phyloP scores from a whole-genome alignment of 2,797 vertebrate genomes.

The Parambassis ranga region DNA sequence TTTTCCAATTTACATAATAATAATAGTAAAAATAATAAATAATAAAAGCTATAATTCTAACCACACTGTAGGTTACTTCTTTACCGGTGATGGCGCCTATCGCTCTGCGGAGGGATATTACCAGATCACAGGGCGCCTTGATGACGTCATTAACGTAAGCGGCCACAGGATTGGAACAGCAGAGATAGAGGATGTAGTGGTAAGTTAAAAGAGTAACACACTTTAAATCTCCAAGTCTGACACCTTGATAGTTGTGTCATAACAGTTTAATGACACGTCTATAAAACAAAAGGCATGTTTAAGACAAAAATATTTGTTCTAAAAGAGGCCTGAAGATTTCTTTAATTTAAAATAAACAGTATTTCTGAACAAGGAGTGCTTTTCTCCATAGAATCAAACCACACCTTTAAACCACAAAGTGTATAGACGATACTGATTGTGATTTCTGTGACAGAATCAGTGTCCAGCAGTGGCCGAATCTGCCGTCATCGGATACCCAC shows the following conservation, averaged over 20 bases:
- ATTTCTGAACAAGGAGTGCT: too few relatives aligned
- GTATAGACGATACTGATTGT: not conserved
- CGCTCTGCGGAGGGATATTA: constrained; percentile 89
- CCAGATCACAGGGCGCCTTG: constrained; percentile 93
- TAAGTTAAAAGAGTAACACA: constrained; percentile 57
- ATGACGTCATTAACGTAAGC: constrained; percentile 95
- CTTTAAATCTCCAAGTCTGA: too few relatives aligned
- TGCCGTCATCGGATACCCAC: constrained; percentile 90
- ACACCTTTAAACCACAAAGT: not conserved
- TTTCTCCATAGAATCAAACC: too few relatives aligned
- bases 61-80: constrained; percentile 86
- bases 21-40: too few relatives aligned
- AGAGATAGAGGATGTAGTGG: constrained; percentile 92
- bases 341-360: too few relatives aligned
- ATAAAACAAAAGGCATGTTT: too few relatives aligned
- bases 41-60: too few relatives aligned
- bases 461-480: constrained; percentile 90
- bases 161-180: constrained; percentile 95
- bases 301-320: too few relatives aligned
- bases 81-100: constrained; percentile 91
- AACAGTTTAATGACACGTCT: too few relatives aligned
- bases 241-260: too few relatives aligned
- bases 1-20: not conserved
- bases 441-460: constrained; percentile 79
- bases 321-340: too few relatives aligned